Evolutionary conservation across 2,888 invertebrate genomes (phyloP).

Genomic region (Andrena fulva): DNA sequence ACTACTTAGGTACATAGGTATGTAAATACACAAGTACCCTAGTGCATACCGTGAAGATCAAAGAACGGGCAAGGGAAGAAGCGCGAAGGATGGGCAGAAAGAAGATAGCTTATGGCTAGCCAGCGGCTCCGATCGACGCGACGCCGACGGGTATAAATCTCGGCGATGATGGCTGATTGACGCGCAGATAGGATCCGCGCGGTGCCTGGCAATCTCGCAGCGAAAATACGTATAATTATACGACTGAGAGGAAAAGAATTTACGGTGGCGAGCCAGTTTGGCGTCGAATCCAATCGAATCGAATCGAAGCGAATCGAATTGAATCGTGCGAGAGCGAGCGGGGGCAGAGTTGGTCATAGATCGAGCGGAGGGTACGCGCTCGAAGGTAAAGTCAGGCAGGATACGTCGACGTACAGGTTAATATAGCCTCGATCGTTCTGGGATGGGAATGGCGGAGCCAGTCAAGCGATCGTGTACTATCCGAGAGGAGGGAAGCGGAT

Average conservation of each 20-base stretch:
- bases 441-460: conserved; percentile 71
- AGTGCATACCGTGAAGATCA: not conserved
- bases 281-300: conserved; percentile 24
- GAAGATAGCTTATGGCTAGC: too few species aligned
- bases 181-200: conserved; percentile 21
- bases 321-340: conserved; percentile 3
- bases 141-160: conserved; percentile 48
- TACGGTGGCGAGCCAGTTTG: conserved; percentile 41
- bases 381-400: conserved; percentile 55
- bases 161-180: conserved; percentile 40
- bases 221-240: conserved; percentile 79
- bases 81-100: not conserved
- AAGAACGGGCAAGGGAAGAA: not conserved
- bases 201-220: conserved; percentile 71
- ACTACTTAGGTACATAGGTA: too few species aligned
- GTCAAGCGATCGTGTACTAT: conserved; percentile 72
- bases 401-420: conserved; percentile 70
- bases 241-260: conserved; percentile 70
- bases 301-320: conserved; percentile 28
- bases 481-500: conserved; percentile 74
- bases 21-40: too few species aligned
- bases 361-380: conserved; percentile 36
- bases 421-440: conserved; percentile 71
- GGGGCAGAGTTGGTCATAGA: conserved; percentile 28
- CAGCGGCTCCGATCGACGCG: conserved; percentile 19